Percentiles rank a stretch among this genome's conserved stretches.
These are phyloP conservation scores for Sakesphorus luctuosus DNA, from an alignment of 2,113 vertebrate genomes.

Conservation along the genomic window DNA sequence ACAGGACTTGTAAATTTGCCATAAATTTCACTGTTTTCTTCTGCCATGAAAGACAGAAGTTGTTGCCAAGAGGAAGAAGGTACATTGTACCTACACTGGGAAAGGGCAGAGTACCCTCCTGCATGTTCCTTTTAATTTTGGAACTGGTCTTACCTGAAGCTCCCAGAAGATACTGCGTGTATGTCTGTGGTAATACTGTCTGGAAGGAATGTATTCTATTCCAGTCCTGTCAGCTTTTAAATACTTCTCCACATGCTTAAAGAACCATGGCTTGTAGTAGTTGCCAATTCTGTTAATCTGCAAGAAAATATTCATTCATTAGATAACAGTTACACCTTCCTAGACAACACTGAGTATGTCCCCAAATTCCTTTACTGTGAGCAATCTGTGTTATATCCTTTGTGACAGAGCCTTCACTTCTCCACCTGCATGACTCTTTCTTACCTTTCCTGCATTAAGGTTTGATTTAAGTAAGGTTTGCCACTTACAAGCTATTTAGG, in stretches of 20 bases:
- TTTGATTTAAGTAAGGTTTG: background rate
- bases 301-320: background rate
- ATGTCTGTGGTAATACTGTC: constrained; percentile 97
- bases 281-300: constrained; percentile 92
- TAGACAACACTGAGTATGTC: background rate
- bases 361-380: background rate
- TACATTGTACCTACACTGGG: background rate
- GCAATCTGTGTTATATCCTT: background rate
- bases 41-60: background rate
- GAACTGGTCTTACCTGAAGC: constrained; percentile 83
- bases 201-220: constrained; percentile 91
- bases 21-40: background rate
- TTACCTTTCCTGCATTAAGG: background rate
- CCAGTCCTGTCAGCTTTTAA: constrained; percentile 77
- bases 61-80: background rate
- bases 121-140: background rate
- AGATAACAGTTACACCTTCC: background rate
- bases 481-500: background rate
- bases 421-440: background rate
- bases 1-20: background rate
- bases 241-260: constrained; percentile 91
- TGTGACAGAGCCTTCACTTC: background rate
- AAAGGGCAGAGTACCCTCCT: background rate
- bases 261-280: constrained; percentile 98
- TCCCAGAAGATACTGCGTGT: constrained; percentile 99